Evolutionary conservation across 2,797 vertebrate species (phyloP).

Genomic region (Scolopax bukidnonensis): DNA sequence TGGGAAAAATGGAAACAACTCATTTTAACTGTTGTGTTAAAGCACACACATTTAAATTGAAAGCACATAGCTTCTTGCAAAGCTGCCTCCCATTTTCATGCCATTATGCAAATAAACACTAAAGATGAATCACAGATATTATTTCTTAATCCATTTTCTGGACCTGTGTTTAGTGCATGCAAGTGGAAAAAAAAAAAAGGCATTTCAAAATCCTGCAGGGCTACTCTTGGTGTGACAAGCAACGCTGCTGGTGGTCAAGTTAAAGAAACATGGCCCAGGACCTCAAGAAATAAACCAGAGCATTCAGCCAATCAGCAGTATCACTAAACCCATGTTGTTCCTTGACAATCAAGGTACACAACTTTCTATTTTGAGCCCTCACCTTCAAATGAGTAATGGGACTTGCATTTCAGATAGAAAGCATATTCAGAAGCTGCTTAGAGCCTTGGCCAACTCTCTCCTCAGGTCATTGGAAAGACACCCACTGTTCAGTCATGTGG

Average conservation of each 20-base stretch:
- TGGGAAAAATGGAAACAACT: slow-evolving; percentile 55
- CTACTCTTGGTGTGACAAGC: not conserved
- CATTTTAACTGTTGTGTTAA: slow-evolving; percentile 54
- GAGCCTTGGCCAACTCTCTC: not conserved
- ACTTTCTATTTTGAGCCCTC: not conserved
- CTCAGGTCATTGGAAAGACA: not conserved
- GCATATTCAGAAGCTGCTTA: not conserved
- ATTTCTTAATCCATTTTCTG: slow-evolving; percentile 56
- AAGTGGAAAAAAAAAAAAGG: not conserved
- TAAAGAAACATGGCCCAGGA: fast-evolving
- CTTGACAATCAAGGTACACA: not conserved
- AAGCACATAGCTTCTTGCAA: slow-evolving; percentile 5
- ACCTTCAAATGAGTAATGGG: not conserved
- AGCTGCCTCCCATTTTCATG: slow-evolving; percentile 17
- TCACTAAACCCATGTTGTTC: not conserved
- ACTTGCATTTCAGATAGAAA: not conserved
- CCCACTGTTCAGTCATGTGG: not conserved
- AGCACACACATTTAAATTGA: slow-evolving; percentile 40
- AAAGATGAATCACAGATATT: slow-evolving; percentile 40
- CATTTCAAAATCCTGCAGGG: not conserved
- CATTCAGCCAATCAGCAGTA: not conserved
- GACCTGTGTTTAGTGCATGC: not conserved
- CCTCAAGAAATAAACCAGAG: not conserved
- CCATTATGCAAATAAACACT: slow-evolving; percentile 61
- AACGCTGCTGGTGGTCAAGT: not conserved